These are phyloP conservation scores for Hephaestus fuliginosus DNA, from an alignment of 2,797 vertebrate species.

Conservation along the genomic window DNA sequence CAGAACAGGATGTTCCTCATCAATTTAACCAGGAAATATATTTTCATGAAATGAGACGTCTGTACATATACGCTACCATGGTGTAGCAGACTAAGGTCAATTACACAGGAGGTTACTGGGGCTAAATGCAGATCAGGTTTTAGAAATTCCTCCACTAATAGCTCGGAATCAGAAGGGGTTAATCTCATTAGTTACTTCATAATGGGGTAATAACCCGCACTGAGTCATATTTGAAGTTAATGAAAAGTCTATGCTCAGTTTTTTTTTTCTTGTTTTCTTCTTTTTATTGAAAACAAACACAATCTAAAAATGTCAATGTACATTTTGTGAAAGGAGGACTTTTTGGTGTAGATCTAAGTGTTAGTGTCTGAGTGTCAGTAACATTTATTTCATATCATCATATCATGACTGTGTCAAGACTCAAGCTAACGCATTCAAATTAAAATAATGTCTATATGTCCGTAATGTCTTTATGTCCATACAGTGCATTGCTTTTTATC, in stretches of 20 bases:
- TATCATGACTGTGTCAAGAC: neutral
- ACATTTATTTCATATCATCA: neutral
- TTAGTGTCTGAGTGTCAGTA: neutral
- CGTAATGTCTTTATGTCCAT: too few species aligned
- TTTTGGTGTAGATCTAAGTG: neutral
- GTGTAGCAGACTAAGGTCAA: conserved; percentile 48
- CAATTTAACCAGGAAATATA: conserved; percentile 78
- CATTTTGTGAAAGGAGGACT: neutral
- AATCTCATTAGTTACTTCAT: conserved; percentile 33
- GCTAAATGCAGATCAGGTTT: conserved; percentile 39
- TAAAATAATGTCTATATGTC: too few species aligned
- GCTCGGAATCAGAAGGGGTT: conserved; percentile 18
- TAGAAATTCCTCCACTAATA: conserved; percentile 30
- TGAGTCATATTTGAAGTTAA: conserved; percentile 28
- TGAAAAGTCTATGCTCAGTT: neutral
- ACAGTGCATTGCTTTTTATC: too few species aligned
- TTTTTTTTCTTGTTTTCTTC: neutral
- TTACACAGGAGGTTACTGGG: conserved; percentile 42
- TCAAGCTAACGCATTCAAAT: too few species aligned
- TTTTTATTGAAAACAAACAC: neutral
- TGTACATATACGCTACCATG: conserved; percentile 39
- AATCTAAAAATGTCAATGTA: neutral
- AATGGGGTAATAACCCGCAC: conserved; percentile 26
- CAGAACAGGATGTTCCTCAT: conserved; percentile 81
- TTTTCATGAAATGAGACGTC: conserved; percentile 64